A percentile compares a stretch with the other conserved stretches of the same genome.
Evolutionary conservation across 2,888 invertebrate genomes (phyloP).

Genomic region (Leucozona laternaria): DNA sequence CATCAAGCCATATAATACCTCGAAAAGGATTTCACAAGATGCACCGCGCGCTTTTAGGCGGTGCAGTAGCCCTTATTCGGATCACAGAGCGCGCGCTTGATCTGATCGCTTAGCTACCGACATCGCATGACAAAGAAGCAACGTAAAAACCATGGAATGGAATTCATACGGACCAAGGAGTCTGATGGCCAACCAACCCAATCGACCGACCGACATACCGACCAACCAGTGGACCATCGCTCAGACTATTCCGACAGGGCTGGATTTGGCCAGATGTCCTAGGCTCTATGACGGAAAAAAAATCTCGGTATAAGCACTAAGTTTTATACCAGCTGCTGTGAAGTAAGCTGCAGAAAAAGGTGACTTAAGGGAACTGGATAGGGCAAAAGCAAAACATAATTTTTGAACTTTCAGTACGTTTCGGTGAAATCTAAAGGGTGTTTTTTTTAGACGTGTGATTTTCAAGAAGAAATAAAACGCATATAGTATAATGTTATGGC

Average conservation of each 20-base stretch:
- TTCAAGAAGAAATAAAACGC: too few species aligned
- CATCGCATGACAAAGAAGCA: constrained; percentile 68
- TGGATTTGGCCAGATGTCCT: not conserved
- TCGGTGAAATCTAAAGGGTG: too few species aligned
- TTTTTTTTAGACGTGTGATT: too few species aligned
- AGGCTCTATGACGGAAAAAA: not conserved
- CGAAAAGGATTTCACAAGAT: constrained; percentile 73
- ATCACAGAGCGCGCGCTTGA: constrained; percentile 74
- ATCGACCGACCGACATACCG: constrained; percentile 65
- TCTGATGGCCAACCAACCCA: constrained; percentile 65
- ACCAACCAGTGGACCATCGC: constrained; percentile 63
- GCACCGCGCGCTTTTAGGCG: constrained; percentile 67
- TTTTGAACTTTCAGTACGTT: too few species aligned
- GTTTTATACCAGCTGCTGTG: too few species aligned
- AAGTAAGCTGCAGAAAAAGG: too few species aligned
- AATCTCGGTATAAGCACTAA: too few species aligned
- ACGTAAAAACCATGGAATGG: constrained; percentile 50
- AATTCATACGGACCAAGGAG: constrained; percentile 63
- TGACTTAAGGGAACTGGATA: too few species aligned
- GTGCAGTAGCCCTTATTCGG: constrained; percentile 76
- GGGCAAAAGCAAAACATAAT: too few species aligned
- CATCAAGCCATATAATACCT: constrained; percentile 73
- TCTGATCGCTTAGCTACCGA: constrained; percentile 66
- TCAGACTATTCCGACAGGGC: constrained; percentile 20
- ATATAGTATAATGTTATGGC: too few species aligned